Percentiles rank a stretch among this genome's conserved stretches.
Conservation (phyloP, 2,797 vertebrate genomes). For the Euphonia xanthogaster region DNA sequence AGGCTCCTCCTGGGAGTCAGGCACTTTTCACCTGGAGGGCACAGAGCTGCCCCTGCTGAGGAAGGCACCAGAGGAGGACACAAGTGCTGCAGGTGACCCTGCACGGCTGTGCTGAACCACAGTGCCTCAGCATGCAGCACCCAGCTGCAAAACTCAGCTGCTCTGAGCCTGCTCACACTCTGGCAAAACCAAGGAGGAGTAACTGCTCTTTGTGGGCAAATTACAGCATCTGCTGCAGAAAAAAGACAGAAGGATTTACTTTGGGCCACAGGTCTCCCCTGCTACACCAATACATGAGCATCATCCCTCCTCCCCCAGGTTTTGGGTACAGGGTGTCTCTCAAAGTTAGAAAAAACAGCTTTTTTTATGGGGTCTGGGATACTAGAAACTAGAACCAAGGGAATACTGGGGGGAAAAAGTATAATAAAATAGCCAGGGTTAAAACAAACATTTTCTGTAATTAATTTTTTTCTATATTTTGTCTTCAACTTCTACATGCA, state of each 20-base stretch:
- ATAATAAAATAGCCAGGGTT: neutral
- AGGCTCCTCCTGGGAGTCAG: neutral
- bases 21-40: neutral
- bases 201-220: neutral
- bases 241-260: neutral
- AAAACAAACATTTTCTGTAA: neutral
- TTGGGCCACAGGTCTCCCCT: neutral
- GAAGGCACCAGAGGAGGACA: neutral
- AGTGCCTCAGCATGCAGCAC: rapidly evolving
- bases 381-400: neutral
- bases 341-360: rapidly evolving
- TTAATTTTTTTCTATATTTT: neutral
- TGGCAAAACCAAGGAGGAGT: neutral
- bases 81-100: neutral
- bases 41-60: neutral
- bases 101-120: neutral
- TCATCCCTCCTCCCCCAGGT: neutral
- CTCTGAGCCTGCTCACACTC: neutral
- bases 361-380: neutral
- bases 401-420: neutral
- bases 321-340: neutral
- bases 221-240: neutral
- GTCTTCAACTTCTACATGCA: neutral
- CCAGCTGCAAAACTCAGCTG: neutral
- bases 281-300: rapidly evolving